phyloP scores from a whole-genome alignment of 2,888 invertebrate genomes.

The Coleophora flavipennella region DNA sequence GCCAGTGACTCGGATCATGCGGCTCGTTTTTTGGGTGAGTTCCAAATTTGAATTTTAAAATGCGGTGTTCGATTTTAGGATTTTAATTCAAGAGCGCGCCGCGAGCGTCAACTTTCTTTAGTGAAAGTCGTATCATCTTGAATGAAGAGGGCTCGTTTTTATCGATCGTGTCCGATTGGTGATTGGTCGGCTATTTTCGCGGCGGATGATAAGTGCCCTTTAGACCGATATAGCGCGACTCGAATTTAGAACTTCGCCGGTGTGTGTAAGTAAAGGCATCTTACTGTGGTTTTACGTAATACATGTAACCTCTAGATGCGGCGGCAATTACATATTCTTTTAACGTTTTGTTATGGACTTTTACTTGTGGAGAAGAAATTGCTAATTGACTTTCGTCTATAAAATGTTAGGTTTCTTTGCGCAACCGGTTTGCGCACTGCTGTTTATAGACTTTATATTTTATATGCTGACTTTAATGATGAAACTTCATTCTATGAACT shows the following conservation, averaged over 20 bases:
- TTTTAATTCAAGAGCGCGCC: slow-evolving; percentile 6
- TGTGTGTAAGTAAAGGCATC: not conserved
- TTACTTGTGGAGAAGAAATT: too few relatives aligned
- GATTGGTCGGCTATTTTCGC: slow-evolving; percentile 21
- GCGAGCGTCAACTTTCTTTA: slow-evolving; percentile 42
- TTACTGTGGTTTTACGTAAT: slow-evolving; percentile 8
- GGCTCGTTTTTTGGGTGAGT: slow-evolving; percentile 65
- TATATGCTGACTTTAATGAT: too few relatives aligned
- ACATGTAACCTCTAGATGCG: not conserved
- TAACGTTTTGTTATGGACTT: too few relatives aligned
- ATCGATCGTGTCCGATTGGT: slow-evolving; percentile 29
- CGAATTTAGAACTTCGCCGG: slow-evolving; percentile 3
- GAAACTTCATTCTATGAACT: too few relatives aligned
- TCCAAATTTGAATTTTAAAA: slow-evolving; percentile 17
- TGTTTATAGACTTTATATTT: too few relatives aligned
- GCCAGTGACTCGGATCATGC: slow-evolving; percentile 61
- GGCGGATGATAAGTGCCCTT: slow-evolving; percentile 5
- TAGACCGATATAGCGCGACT: not conserved
- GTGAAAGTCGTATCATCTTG: slow-evolving; percentile 46
- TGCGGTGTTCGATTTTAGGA: slow-evolving; percentile 2
- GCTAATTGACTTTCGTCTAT: too few relatives aligned
- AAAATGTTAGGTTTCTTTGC: too few relatives aligned
- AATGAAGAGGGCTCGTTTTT: slow-evolving; percentile 39
- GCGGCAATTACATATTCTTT: not conserved
- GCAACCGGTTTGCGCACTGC: too few relatives aligned